These are phyloP conservation scores for Drosophila mayaguana DNA, from an alignment of 2,888 invertebrate genomes.

Conservation along the genomic window DNA sequence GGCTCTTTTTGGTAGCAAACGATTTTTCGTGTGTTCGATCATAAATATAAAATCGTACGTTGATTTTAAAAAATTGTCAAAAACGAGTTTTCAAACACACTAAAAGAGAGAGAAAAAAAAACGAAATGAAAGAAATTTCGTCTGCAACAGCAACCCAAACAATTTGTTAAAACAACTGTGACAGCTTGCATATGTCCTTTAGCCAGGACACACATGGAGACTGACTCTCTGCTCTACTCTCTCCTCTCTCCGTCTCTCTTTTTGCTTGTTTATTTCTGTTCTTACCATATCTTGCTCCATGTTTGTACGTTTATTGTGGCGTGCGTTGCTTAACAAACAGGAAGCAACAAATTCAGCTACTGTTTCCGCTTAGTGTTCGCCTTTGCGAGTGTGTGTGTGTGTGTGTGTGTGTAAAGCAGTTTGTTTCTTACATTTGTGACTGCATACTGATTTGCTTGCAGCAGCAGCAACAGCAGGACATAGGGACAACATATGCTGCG, in stretches of 20 bases:
- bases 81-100: constrained; percentile 35
- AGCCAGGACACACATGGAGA: constrained; percentile 31
- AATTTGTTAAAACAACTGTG: constrained; percentile 81
- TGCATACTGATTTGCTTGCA: constrained; percentile 81
- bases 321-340: constrained; percentile 80
- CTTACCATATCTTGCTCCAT: constrained; percentile 33
- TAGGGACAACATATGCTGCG: constrained; percentile 68
- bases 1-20: neutral
- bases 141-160: constrained; percentile 55
- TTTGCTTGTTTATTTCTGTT: constrained; percentile 5
- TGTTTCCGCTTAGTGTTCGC: constrained; percentile 66
- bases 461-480: constrained; percentile 66
- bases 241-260: neutral
- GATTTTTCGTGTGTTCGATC: constrained; percentile 18
- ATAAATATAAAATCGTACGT: constrained; percentile 33
- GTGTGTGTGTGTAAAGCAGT: constrained; percentile 31
- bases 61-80: constrained; percentile 31
- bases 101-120: neutral
- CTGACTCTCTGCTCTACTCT: neutral
- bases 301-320: constrained; percentile 71
- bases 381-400: constrained; percentile 21
- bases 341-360: constrained; percentile 81
- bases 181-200: constrained; percentile 81
- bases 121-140: constrained; percentile 13
- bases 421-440: constrained; percentile 70